These are phyloP conservation scores for Philaethria dido DNA, from an alignment of 2,888 invertebrate species.

Conservation along the genomic window DNA sequence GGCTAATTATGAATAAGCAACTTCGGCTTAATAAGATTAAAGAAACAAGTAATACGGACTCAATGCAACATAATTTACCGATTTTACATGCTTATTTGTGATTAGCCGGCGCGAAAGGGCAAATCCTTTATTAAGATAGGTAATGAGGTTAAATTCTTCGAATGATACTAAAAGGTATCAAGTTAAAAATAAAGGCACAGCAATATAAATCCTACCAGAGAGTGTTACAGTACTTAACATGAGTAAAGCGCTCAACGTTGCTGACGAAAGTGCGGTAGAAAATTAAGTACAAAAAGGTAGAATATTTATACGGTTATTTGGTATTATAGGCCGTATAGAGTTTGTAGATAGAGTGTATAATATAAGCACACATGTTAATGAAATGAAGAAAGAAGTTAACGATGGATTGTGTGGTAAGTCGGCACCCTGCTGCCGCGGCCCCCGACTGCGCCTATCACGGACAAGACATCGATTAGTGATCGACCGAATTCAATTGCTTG, in stretches of 20 bases:
- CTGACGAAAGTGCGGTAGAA: constrained; percentile 82
- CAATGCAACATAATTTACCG: constrained; percentile 82
- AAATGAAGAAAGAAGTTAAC: constrained; percentile 83
- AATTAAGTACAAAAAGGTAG: constrained; percentile 78
- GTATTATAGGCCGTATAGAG: constrained; percentile 69
- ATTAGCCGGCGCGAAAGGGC: constrained; percentile 84
- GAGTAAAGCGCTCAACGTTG: constrained; percentile 56
- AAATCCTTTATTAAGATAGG: constrained; percentile 84
- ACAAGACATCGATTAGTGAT: constrained; percentile 84
- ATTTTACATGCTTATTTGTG: constrained; percentile 84
- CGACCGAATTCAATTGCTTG: constrained; percentile 84
- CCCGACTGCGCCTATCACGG: constrained; percentile 83
- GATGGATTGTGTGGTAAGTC: constrained; percentile 85
- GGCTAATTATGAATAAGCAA: constrained; percentile 83
- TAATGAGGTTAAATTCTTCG: constrained; percentile 81
- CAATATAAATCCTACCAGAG: constrained; percentile 64
- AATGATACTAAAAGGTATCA: constrained; percentile 58
- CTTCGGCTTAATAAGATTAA: constrained; percentile 66
- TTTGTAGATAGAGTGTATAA: constrained; percentile 70
- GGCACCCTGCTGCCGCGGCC: constrained; percentile 83
- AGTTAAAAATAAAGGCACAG: constrained; percentile 53
- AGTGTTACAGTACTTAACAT: constrained; percentile 64
- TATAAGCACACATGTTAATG: constrained; percentile 72
- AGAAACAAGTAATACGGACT: constrained; percentile 75
- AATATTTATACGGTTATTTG: constrained; percentile 65